Base-by-base conservation (phyloP, 1,140 invertebrate species). In the Bacillus rossius region DNA sequence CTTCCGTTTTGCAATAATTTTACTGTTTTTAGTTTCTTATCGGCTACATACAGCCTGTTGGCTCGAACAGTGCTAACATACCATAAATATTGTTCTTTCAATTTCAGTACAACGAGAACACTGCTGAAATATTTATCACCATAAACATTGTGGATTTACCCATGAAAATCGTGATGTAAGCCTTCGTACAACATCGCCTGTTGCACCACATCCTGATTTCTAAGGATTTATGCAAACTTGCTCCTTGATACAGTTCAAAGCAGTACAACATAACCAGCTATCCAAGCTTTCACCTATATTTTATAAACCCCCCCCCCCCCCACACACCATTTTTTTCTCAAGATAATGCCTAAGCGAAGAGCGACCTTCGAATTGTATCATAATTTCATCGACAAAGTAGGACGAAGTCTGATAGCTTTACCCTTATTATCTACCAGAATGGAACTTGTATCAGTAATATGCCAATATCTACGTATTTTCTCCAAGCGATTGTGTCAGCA, bases 1-100 rank as follows among this genome's bases (percentile, higher is more conserved):
- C 29, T 17, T 42, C 41, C 61, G 64, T 20, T 41, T 37, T 52
- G 14, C 42, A 64, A 37, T 64, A 59, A 61, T 48, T 66, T 48
- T 47, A 49, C 42, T 65, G 68, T 63, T 72, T 65, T 59, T 67
- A 62, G 65, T 68, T 67, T 55, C 72, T 73, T 56, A 68, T 69
- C 61, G 72, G 62, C 50, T 64, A 20, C 62, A 71, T 69, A 43
- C 73, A 60, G 20, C 47, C 51, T 25, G 1, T 5, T 26, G 13
- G 19, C 34, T 47, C 51, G 26, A 10, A 55, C 16, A 43, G 57
- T 54, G 4, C 57, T 40, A 10, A 29, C 16, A 25, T 16, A 34
- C 3, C 19, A 51, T 25, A 51, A 17, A 2, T 25, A 17, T 34
- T 26, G n/a, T 38, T 57, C 45, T 25, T 57, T 57, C 25, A 57